Base-by-base conservation (phyloP, 2,797 vertebrate species). In the Gymnoscopelus microlampas region DNA sequence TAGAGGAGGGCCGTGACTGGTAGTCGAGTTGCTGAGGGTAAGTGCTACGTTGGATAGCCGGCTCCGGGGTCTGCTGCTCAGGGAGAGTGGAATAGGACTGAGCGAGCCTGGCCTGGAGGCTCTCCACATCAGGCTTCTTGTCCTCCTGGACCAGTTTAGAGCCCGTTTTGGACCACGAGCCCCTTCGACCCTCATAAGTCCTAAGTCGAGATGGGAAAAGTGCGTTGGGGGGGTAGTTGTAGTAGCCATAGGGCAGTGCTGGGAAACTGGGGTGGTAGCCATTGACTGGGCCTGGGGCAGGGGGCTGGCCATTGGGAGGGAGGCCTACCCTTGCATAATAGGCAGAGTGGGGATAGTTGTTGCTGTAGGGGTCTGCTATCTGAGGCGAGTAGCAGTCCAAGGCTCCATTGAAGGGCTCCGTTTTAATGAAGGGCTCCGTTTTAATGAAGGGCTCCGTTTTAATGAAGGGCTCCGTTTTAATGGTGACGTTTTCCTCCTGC, bases 271-370 rank as follows among this genome's bases (percentile, higher is more conserved):
- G 95, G 89, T 96, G 96, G 92, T 96, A 98, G 89, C 96, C 96
- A 1, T 98, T 98, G 80, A 98, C 81, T 53, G 90, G 80, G 79
- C 91, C 90, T 47, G 89, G 88, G 74, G 92, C 85, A 89, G 92
- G 90, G 85, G 92, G 83, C 82, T 92, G 94, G 87, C 90, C 88
- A 76, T 83, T 88, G 26, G 95, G 92, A 92, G 95, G 92, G 79
- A 96, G 94, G 91, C 92, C 91, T 88, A 96, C 95, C 92, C 96
- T 97, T 95, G 97, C 96, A 96, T 97, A 99, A 96, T 95, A 97
- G 85, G 95, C 95, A 88, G 97, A 95, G 84, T 95, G 96, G 77
- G 95, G 93, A 86, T 97, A 98, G 74, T 96, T 94, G 74, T 93
- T 95, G 86, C 92, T 96, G 90, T 97, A 97, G 0, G 95, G 93